Conservation (phyloP, 1,140 invertebrate species). For the Aphis gossypii region DNA sequence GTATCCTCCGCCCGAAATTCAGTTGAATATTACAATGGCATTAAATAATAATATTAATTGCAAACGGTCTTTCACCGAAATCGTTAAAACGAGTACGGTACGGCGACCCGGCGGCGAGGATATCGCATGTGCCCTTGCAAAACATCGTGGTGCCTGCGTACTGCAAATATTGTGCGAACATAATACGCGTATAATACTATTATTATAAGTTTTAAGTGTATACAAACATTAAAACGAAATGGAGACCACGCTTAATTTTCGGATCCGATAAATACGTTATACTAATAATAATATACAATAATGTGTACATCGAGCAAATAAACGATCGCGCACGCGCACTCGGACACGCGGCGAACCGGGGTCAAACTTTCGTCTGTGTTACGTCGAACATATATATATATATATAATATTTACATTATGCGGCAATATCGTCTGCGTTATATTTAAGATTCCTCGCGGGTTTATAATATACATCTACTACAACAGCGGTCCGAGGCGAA, state of each 20-base stretch:
- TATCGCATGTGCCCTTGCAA: background rate
- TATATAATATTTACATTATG: background rate
- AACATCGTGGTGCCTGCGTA: background rate
- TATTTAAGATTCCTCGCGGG: background rate
- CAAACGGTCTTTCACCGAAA: background rate
- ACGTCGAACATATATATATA: background rate
- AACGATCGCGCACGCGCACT: too few relatives aligned
- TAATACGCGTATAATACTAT: background rate
- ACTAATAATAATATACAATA: conserved; percentile 10
- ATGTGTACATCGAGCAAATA: background rate
- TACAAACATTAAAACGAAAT: background rate
- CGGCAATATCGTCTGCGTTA: background rate
- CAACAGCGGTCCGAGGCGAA: background rate
- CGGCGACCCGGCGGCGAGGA: too few relatives aligned
- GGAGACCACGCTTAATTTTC: background rate
- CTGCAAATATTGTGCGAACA: background rate
- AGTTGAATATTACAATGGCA: background rate
- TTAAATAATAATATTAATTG: background rate
- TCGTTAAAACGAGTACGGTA: background rate
- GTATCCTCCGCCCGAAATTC: too few relatives aligned
- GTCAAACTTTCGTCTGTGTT: background rate
- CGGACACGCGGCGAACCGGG: background rate
- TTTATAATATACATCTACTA: background rate
- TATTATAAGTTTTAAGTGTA: conserved; percentile 10
- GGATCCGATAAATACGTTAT: background rate